A percentile compares a stretch with the other conserved stretches of the same genome.
Evolutionary conservation across 2,797 vertebrate genomes (phyloP).

Genomic region (Phoebastria nigripes): DNA sequence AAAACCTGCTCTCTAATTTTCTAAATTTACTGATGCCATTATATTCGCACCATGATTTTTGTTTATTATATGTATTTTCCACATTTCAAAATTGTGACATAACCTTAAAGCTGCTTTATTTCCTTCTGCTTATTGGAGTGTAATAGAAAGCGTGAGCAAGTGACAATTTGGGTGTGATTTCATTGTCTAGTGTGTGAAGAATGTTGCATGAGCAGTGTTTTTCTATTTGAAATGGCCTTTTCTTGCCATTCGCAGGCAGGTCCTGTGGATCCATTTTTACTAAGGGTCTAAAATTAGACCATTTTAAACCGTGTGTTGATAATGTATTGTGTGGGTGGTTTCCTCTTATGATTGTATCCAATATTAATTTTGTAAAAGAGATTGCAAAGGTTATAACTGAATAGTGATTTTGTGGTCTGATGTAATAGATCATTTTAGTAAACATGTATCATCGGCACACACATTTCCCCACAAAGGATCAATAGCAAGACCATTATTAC

Average conservation of each 20-base stretch:
- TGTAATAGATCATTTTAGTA: neutral
- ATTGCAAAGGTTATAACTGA: slow-evolving; percentile 41
- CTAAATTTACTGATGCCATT: slow-evolving; percentile 65
- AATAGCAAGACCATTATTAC: neutral
- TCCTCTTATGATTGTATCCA: slow-evolving; percentile 65
- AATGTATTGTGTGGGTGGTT: slow-evolving; percentile 68
- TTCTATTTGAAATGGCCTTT: slow-evolving; percentile 70
- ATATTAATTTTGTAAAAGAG: slow-evolving; percentile 59
- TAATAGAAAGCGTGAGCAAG: slow-evolving; percentile 78
- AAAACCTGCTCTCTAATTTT: slow-evolving; percentile 59
- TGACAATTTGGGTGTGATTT: slow-evolving; percentile 75
- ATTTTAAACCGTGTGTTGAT: slow-evolving; percentile 65
- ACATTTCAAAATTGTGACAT: slow-evolving; percentile 85
- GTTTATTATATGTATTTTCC: slow-evolving; percentile 75
- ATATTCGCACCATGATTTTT: slow-evolving; percentile 62
- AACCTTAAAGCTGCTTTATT: slow-evolving; percentile 91
- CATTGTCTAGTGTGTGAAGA: slow-evolving; percentile 78
- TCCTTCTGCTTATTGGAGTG: slow-evolving; percentile 74
- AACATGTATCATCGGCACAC: neutral
- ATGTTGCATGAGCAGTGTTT: slow-evolving; percentile 81
- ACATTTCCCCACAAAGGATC: neutral
- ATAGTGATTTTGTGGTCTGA: slow-evolving; percentile 15
- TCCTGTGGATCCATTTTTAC: slow-evolving; percentile 80
- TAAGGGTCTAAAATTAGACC: slow-evolving; percentile 69
- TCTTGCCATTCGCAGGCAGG: slow-evolving; percentile 87